phyloP scores from a whole-genome alignment of 2,888 invertebrate genomes.

The Uropetala carovei region DNA sequence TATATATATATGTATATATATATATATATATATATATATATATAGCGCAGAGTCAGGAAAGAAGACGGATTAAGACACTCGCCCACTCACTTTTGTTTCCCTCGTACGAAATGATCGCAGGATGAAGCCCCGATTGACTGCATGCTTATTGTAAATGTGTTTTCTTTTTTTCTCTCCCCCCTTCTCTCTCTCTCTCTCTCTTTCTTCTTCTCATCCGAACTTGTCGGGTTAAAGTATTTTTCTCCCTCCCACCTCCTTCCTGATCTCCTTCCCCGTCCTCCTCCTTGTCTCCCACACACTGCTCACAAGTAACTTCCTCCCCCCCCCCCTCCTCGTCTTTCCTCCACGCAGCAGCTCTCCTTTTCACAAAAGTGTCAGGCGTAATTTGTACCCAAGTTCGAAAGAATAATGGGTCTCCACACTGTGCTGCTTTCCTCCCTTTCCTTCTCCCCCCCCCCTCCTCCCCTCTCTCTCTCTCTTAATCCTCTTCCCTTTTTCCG shows the following conservation, averaged over 20 bases:
- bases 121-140: background rate
- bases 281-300: constrained; percentile 31
- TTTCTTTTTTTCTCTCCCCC: background rate
- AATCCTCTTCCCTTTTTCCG: background rate
- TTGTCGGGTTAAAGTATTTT: background rate
- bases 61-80: too few species aligned
- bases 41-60: too few species aligned
- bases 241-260: background rate
- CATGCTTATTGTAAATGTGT: background rate
- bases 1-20: too few species aligned
- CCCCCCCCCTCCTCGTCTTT: background rate
- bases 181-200: too few species aligned
- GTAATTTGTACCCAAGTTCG: constrained; percentile 62
- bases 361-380: constrained; percentile 61
- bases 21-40: too few species aligned
- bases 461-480: background rate
- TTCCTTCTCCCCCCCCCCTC: background rate
- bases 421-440: constrained; percentile 4
- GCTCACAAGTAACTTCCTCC: background rate
- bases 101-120: background rate
- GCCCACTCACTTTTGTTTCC: background rate
- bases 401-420: constrained; percentile 53
- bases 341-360: constrained; percentile 33
- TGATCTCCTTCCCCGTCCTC: background rate
- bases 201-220: background rate